Evolutionary conservation across 2,888 invertebrate species (phyloP).

Genomic region (Bombylius major): DNA sequence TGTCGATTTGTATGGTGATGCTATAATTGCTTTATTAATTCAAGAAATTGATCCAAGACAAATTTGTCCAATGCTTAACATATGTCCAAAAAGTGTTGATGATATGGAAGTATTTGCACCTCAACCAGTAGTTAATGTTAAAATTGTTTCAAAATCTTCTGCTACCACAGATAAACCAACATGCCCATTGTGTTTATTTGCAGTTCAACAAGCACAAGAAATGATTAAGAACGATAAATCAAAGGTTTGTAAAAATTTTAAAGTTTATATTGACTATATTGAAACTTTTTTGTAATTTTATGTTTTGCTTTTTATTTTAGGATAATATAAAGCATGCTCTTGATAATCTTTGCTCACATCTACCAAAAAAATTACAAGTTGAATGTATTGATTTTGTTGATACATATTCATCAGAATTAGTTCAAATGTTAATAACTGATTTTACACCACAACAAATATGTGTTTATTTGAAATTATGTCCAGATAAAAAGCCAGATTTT

Average conservation of each 20-base stretch:
- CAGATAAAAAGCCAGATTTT: conserved; percentile 36
- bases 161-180: conserved; percentile 45
- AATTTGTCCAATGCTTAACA: conserved; percentile 53
- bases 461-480: conserved; percentile 60
- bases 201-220: conserved; percentile 61
- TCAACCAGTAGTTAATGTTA: conserved; percentile 20
- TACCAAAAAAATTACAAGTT: conserved; percentile 47
- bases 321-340: conserved; percentile 55
- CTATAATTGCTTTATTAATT: conserved; percentile 62
- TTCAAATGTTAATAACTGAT: conserved; percentile 67
- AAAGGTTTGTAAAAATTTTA: conserved; percentile 42
- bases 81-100: conserved; percentile 48
- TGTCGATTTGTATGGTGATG: conserved; percentile 65
- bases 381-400: conserved; percentile 68
- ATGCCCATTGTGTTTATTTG: conserved; percentile 75
- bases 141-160: conserved; percentile 25
- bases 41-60: conserved; percentile 40
- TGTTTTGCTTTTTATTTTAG: conserved; percentile 36
- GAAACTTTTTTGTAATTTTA: not conserved
- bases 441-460: conserved; percentile 66
- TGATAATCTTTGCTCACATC: conserved; percentile 53
- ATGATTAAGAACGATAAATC: conserved; percentile 61
- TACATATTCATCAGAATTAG: conserved; percentile 58
- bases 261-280: not conserved
- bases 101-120: conserved; percentile 43